Percentiles rank a stretch among this genome's conserved stretches.
Evolutionary conservation across 2,113 vertebrate genomes (phyloP).

Genomic region (Oncorhynchus kisutch): DNA sequence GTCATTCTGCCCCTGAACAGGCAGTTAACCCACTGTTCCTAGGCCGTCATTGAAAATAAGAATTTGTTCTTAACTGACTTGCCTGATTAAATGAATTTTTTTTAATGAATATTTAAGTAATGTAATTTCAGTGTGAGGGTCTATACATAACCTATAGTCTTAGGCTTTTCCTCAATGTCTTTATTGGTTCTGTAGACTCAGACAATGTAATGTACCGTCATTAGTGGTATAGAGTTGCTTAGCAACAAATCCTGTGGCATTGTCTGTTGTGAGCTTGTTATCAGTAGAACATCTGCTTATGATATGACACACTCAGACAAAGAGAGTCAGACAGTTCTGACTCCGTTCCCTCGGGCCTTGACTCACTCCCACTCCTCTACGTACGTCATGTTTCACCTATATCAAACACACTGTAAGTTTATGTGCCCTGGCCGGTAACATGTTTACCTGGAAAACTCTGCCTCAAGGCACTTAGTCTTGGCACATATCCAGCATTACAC

Average conservation of each 20-base stretch:
- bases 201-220: background rate
- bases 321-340: slow-evolving; percentile 51
- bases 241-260: background rate
- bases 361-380: slow-evolving; percentile 63
- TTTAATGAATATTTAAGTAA: background rate
- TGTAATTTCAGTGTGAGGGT: background rate
- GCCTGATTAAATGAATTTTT: no score
- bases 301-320: slow-evolving; percentile 56
- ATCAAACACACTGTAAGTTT: slow-evolving; percentile 46
- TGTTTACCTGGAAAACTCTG: slow-evolving; percentile 63
- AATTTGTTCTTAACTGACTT: no score
- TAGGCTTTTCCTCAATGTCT: background rate
- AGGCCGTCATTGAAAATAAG: no score
- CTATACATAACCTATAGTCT: background rate
- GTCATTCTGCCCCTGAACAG: no score
- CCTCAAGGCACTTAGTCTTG: background rate
- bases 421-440: slow-evolving; percentile 35
- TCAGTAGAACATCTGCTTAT: slow-evolving; percentile 68
- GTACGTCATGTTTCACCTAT: slow-evolving; percentile 64
- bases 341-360: slow-evolving; percentile 55
- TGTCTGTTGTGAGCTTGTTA: slow-evolving; percentile 55
- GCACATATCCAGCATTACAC: background rate
- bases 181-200: background rate
- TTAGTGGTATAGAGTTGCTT: background rate
- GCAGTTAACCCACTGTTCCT: no score